These are phyloP conservation scores for Clarias batrachus DNA, from an alignment of 2,113 vertebrate species.

Conservation along the genomic window DNA sequence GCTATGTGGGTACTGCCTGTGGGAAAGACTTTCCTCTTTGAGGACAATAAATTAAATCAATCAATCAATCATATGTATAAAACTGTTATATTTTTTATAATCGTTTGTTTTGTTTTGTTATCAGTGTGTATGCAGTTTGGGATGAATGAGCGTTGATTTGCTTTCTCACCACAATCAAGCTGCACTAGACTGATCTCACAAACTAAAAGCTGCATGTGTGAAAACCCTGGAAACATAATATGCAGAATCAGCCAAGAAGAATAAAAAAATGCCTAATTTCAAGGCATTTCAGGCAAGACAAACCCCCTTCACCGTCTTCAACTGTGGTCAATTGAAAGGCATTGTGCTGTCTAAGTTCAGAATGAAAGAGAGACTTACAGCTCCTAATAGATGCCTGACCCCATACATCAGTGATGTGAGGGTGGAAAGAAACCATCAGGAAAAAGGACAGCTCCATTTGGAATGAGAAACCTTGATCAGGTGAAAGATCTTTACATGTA, in stretches of 20 bases:
- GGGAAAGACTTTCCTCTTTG: too few species aligned
- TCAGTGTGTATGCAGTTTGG: not conserved
- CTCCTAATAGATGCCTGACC: constrained; percentile 27
- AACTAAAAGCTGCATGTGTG: not conserved
- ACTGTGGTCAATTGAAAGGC: constrained; percentile 14
- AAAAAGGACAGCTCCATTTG: not conserved
- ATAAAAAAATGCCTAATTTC: not conserved
- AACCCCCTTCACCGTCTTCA: not conserved
- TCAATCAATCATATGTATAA: not conserved
- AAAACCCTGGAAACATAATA: not conserved
- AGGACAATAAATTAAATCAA: too few species aligned
- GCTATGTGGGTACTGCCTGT: too few species aligned
- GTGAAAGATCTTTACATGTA: not conserved
- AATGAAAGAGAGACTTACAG: not conserved
- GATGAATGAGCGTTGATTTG: not conserved
- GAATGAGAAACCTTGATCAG: not conserved
- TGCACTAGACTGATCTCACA: not conserved
- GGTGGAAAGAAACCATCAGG: not conserved
- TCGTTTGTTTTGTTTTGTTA: not conserved
- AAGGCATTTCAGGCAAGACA: not conserved
- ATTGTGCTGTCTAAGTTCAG: constrained; percentile 12
- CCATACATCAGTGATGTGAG: constrained; percentile 13
- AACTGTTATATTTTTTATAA: too few species aligned
- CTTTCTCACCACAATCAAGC: not conserved
- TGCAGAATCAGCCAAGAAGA: not conserved